phyloP scores from a whole-genome alignment of 2,888 invertebrate species.

The Noctua fimbriata region DNA sequence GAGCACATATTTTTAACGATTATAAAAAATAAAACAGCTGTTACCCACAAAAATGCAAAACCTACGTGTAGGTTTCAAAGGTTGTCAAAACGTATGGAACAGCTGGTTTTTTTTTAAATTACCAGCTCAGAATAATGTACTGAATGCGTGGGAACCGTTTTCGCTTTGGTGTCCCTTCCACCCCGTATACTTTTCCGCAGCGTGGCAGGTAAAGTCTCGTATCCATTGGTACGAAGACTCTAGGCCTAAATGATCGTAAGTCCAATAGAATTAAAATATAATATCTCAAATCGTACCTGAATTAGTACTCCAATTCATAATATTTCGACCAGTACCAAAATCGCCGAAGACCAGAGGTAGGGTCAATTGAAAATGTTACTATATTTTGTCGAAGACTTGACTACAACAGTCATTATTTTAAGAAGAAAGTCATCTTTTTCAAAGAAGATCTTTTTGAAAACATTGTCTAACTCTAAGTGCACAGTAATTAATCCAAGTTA shows the following conservation, averaged over 20 bases:
- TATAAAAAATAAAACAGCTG: too few species aligned
- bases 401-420: neutral
- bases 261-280: neutral
- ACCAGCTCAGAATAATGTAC: too few species aligned
- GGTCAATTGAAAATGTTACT: neutral
- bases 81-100: too few species aligned
- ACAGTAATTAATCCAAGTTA: neutral
- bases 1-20: too few species aligned
- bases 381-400: neutral
- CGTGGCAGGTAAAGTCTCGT: neutral
- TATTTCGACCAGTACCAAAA: neutral
- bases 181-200: neutral
- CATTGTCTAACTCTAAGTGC: neutral
- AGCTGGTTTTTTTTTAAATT: too few species aligned
- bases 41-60: too few species aligned
- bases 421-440: too few species aligned
- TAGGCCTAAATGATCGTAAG: neutral
- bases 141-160: too few species aligned
- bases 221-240: neutral
- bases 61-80: too few species aligned
- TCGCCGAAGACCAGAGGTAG: neutral
- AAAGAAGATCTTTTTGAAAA: neutral
- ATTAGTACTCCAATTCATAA: neutral
- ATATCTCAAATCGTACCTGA: neutral
- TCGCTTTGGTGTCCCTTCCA: too few species aligned